Percentiles rank a stretch among this genome's conserved stretches.
Conservation (phyloP, 1,140 invertebrate genomes). For the Plectrocnemia conspersa region DNA sequence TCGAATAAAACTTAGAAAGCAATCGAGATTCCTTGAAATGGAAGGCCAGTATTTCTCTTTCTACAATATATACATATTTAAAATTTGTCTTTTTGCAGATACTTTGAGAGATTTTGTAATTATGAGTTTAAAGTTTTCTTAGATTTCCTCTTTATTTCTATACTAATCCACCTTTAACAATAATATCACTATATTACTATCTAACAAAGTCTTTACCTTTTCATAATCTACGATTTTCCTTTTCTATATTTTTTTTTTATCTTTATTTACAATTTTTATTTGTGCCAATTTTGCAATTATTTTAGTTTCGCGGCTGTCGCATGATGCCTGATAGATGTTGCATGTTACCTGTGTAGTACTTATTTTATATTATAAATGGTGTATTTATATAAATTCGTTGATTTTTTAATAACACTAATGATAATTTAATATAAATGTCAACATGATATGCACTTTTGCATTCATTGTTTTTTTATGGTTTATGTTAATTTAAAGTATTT, state of each 20-base stretch:
- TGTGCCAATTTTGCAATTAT: too few species aligned
- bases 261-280: slow-evolving; percentile 12
- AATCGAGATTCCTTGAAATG: slow-evolving; percentile 20
- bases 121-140: slow-evolving; percentile 33
- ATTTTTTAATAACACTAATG: too few species aligned
- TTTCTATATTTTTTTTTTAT: slow-evolving; percentile 20
- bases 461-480: too few species aligned
- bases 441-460: too few species aligned
- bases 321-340: slow-evolving; percentile 27
- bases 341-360: slow-evolving; percentile 16
- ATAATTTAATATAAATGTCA: too few species aligned
- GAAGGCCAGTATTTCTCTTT: slow-evolving; percentile 30
- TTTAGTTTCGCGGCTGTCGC: slow-evolving; percentile 32
- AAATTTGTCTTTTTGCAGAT: slow-evolving; percentile 17
- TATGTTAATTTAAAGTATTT: too few species aligned
- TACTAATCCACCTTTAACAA: slow-evolving; percentile 26
- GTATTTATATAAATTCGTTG: background rate
- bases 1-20: slow-evolving; percentile 34
- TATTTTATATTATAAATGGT: background rate
- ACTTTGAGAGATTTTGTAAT: slow-evolving; percentile 33
- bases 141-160: slow-evolving; percentile 32
- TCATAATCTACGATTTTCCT: slow-evolving; percentile 31
- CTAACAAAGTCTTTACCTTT: slow-evolving; percentile 30
- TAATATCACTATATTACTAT: slow-evolving; percentile 32
- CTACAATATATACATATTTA: slow-evolving; percentile 15